Base-by-base conservation (phyloP, 2,797 vertebrate species). In the Platyrinchus mystaceus region DNA sequence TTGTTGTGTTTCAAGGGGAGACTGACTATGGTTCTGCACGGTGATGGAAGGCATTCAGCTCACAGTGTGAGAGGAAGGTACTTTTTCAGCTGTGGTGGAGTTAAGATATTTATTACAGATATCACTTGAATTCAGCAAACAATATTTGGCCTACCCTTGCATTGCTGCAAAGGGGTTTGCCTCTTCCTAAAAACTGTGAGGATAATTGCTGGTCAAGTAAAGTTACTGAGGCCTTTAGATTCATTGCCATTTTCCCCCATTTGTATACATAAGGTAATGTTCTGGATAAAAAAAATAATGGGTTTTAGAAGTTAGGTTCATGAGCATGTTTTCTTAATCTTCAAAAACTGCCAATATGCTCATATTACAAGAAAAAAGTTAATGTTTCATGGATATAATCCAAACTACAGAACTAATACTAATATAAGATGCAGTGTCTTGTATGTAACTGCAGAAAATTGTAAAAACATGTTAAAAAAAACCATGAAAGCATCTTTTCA, bases 21-120 rank as follows among this genome's bases (percentile, higher is more conserved):
- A 36, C 19, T 8, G 2, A 47, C 50, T 64, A 18, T 82, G 1
- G 0, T 56, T 68, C 55, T 21, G 56, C 1, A 0, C 0, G 0
- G 66, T 0, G 4, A 56, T 19, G 32, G 59, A 63, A 82, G 46
- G 30, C 5, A 7, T 13, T 69, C 67, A 55, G 62, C 56, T 69
- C 5, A 0, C 28, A 17, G 56, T 27, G 36, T 79, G 23, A 74
- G n/a, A 47, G 21, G 64, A 79, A 8, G 28, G 39, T 46, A 23
- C 34, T 68, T 69, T 34, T 52, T 73, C 44, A 82, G 56, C 76
- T 56, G 62, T 55, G 17, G 8, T 13, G 1, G 16, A 41, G 8
- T 58, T 60, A 79, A 58, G 64, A n/a, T 74, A 30, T 12, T 53
- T 55, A 43, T 83, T 81, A 50, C 34, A 90, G 46, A 2, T 41